Evolutionary conservation across 2,113 vertebrate genomes (phyloP).

Genomic region (Setophaga kirtlandii): DNA sequence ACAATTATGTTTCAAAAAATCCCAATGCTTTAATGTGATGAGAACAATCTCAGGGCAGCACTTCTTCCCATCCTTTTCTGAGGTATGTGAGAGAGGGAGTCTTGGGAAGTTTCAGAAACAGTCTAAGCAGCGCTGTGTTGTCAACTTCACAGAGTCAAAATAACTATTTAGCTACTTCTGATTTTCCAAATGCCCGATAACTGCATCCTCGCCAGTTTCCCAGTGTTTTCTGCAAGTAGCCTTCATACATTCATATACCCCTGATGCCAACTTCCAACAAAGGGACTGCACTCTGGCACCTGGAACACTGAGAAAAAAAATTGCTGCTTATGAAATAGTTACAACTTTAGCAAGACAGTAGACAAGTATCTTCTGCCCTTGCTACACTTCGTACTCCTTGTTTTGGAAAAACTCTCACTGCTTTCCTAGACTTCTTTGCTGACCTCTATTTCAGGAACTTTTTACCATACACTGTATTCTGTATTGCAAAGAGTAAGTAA

Average conservation of each 20-base stretch:
- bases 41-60: not conserved
- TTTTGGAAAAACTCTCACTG: not conserved
- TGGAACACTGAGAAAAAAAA: not conserved
- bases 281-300: fast-evolving
- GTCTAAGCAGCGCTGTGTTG: not conserved
- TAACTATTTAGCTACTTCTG: not conserved
- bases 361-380: too few species aligned
- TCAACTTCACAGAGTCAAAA: not conserved
- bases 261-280: not conserved
- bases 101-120: not conserved
- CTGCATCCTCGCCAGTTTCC: not conserved
- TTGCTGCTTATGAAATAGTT: not conserved
- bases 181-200: not conserved
- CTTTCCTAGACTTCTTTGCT: not conserved
- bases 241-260: fast-evolving
- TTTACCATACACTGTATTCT: not conserved
- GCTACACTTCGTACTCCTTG: not conserved
- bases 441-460: not conserved
- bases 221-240: not conserved
- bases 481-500: not conserved
- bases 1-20: not conserved
- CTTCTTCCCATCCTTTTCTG: not conserved
- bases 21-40: not conserved
- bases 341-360: not conserved
- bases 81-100: not conserved